phyloP scores from a whole-genome alignment of 2,113 vertebrate genomes.

The Chaetodon trifascialis region DNA sequence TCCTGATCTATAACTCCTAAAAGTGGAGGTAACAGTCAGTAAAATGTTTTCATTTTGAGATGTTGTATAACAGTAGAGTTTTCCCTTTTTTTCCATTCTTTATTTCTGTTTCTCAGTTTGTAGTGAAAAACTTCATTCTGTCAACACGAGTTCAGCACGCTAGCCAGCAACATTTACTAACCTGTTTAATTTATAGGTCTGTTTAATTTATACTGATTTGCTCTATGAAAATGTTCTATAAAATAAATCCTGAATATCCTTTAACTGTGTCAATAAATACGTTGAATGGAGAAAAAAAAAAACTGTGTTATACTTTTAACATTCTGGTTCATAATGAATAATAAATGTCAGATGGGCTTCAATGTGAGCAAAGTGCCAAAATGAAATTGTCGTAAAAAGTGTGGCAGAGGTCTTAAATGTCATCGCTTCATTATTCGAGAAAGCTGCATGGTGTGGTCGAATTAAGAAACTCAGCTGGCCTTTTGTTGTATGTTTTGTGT shows the following conservation, averaged over 20 bases:
- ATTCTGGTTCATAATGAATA: neutral
- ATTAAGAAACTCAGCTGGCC: neutral
- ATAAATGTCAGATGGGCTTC: no score
- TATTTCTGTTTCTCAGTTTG: conserved; percentile 19
- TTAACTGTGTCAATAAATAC: conserved; percentile 16
- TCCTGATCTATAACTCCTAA: neutral
- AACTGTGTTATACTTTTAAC: no score
- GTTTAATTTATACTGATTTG: conserved; percentile 70
- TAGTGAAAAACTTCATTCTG: conserved; percentile 18
- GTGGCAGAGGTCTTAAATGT: no score
- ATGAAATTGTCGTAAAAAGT: neutral
- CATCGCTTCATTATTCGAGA: neutral
- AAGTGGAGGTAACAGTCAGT: neutral
- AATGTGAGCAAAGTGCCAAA: neutral
- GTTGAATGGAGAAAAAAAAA: no score
- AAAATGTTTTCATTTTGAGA: neutral
- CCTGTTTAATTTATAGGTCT: conserved; percentile 52
- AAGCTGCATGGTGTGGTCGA: neutral
- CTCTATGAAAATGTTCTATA: conserved; percentile 46
- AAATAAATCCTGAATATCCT: conserved; percentile 64
- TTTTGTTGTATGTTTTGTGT: neutral
- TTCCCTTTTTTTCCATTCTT: neutral
- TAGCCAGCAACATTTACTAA: conserved; percentile 19
- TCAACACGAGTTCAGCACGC: conserved; percentile 16
- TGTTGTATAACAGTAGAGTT: neutral